These are phyloP conservation scores for Zophobas morio DNA, from an alignment of 1,140 invertebrate genomes.

Conservation along the genomic window DNA sequence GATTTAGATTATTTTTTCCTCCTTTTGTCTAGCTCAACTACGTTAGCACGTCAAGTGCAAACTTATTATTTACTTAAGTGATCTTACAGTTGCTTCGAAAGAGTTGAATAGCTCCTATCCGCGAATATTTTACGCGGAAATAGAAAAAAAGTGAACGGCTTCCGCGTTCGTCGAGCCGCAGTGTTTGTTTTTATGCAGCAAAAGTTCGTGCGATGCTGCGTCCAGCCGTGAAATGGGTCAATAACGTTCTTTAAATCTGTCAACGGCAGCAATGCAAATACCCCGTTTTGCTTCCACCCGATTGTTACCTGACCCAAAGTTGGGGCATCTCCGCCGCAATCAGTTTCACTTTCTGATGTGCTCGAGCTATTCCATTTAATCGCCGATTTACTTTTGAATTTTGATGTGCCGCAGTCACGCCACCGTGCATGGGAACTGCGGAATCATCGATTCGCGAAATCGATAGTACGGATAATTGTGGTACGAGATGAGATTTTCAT, in stretches of 20 bases:
- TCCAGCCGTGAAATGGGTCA: constrained; percentile 21
- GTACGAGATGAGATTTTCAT: constrained; percentile 31
- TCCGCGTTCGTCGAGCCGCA: background rate
- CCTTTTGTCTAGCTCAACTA: background rate
- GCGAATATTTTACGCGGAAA: background rate
- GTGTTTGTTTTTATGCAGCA: background rate
- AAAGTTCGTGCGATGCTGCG: background rate
- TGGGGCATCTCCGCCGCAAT: constrained; percentile 1
- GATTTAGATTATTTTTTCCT: background rate
- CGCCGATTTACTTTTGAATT: constrained; percentile 25
- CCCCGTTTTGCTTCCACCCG: background rate
- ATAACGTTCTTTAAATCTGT: background rate
- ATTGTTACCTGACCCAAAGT: background rate
- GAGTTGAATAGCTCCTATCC: background rate
- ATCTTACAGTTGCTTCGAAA: background rate
- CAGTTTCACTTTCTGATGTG: background rate
- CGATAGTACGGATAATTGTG: constrained; percentile 32
- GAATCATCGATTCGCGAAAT: constrained; percentile 31
- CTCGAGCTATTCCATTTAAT: constrained; percentile 14
- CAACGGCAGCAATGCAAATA: constrained; percentile 15
- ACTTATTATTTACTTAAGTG: background rate
- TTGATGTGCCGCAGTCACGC: constrained; percentile 11
- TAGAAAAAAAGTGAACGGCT: background rate
- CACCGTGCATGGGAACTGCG: constrained; percentile 14
- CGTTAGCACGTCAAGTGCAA: background rate